Base-by-base conservation (phyloP, 1,140 invertebrate species). In the Heliconius hewitsoni region DNA sequence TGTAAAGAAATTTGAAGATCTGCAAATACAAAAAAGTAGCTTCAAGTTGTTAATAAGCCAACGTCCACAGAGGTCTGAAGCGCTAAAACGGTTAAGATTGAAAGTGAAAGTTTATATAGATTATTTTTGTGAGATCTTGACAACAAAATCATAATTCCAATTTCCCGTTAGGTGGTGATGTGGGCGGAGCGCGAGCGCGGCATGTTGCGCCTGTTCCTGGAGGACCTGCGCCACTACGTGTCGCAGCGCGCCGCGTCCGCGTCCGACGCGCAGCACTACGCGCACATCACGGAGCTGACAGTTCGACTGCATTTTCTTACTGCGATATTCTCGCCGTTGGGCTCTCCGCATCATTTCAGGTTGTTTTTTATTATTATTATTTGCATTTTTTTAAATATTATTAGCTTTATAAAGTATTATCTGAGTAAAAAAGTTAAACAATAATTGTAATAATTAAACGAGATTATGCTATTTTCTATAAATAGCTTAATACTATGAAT, bases 191-290 rank as follows among this genome's bases (percentile, higher is more conserved):
- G 97, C 57, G 97, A 98, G 83, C 96, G 98, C 86, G 96, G 97
- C 73, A 98, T 99, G 98, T 98, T 99, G 97, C 96, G 97, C 18
- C 96, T 98, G 91, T 99, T 99, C 93, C 98, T 99, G 83, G 97
- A 97, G 85, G 98, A 99, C 90, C 90, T 97, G 70, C 96, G 96
- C 34, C 95, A 96, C 52, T 97, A 97, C 82, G 95, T 83, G 87
- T 74, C 88, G 78, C 81, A 80, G 73, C 84, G 85, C 8, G 74
- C 84, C 42, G 72, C 74, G 34, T 23, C 42, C 18, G 71, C 55
- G 42, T 30, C 8, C 83, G 89, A 94, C 74, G 87, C 90, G 23
- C 88, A 87, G 37, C 94, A 97, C 79, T 98, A 98, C 93, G 97
- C 97, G 46, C 98, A 98, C 92, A 97, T 98, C 89, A 98, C 97